Percentiles rank a stretch among this genome's conserved stretches.
phyloP scores from a whole-genome alignment of 2,888 invertebrate genomes.

The Mythimna albipuncta region DNA sequence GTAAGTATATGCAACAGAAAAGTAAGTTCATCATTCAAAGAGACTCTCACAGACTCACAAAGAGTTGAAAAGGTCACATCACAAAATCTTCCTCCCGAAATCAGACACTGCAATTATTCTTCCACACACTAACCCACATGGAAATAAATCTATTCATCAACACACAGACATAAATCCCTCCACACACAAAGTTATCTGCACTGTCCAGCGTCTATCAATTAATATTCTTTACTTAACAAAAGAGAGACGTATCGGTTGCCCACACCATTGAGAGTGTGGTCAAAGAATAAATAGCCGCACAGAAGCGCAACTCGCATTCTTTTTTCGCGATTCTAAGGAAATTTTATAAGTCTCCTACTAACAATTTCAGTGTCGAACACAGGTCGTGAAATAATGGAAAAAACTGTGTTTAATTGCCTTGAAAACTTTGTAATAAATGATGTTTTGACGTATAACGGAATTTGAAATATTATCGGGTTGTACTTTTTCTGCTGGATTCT shows the following conservation, averaged over 20 bases:
- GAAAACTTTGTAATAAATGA: too few species aligned
- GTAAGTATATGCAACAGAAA: too few species aligned
- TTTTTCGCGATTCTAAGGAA: neutral
- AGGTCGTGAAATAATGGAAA: too few species aligned
- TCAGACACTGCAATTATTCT: constrained; percentile 30
- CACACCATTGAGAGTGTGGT: constrained; percentile 12
- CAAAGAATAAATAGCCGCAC: neutral
- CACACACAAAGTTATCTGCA: constrained; percentile 39
- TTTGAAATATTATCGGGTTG: too few species aligned
- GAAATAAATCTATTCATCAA: constrained; percentile 44
- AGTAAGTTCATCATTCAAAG: neutral
- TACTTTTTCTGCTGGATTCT: constrained; percentile 10
- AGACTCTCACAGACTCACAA: too few species aligned
- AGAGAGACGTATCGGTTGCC: constrained; percentile 46
- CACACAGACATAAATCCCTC: constrained; percentile 21
- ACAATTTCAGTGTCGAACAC: too few species aligned
- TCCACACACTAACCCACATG: constrained; percentile 2
- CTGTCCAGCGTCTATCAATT: constrained; percentile 55
- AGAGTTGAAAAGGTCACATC: neutral
- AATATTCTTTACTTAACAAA: constrained; percentile 62
- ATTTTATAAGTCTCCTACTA: too few species aligned
- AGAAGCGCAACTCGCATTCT: neutral
- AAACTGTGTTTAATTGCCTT: too few species aligned
- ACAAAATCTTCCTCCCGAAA: constrained; percentile 8
- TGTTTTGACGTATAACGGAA: too few species aligned